Percentiles rank a stretch among this genome's conserved stretches.
These are phyloP conservation scores for Falco peregrinus DNA, from an alignment of 2,797 vertebrate species.

Conservation along the genomic window DNA sequence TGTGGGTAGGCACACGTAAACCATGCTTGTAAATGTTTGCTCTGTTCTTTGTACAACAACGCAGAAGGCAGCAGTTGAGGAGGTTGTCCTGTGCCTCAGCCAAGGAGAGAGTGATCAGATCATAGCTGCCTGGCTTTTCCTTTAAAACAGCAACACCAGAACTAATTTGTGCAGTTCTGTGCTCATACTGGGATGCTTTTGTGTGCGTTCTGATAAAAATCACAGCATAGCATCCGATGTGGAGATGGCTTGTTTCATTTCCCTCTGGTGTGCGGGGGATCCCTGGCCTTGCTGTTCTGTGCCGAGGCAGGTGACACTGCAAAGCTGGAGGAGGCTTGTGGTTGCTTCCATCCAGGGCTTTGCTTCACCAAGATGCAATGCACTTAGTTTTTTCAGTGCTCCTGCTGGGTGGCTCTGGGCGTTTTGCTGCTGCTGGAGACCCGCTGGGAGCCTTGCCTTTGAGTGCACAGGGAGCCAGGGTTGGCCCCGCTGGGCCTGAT, in stretches of 20 bases:
- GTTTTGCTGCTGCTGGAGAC: background rate
- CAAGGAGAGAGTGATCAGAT: background rate
- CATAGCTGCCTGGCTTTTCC: background rate
- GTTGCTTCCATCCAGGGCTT: background rate
- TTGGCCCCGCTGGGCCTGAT: background rate
- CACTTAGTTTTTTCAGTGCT: background rate
- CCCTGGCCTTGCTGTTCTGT: background rate
- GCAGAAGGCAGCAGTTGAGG: background rate
- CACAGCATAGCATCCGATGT: background rate
- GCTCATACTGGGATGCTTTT: background rate
- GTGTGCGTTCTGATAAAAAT: background rate
- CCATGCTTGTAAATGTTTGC: background rate
- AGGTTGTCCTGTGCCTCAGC: background rate
- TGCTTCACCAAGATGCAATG: background rate
- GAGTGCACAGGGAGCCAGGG: background rate
- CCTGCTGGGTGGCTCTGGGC: background rate
- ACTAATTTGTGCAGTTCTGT: background rate
- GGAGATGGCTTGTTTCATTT: background rate
- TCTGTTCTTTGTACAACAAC: background rate
- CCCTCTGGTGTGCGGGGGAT: background rate
- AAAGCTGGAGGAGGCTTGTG: background rate
- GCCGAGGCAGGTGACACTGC: background rate
- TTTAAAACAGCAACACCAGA: background rate
- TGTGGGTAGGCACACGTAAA: background rate
- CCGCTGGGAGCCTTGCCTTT: background rate